phyloP scores from a whole-genome alignment of 2,113 vertebrate genomes.

The Hippocampus barbouri region DNA sequence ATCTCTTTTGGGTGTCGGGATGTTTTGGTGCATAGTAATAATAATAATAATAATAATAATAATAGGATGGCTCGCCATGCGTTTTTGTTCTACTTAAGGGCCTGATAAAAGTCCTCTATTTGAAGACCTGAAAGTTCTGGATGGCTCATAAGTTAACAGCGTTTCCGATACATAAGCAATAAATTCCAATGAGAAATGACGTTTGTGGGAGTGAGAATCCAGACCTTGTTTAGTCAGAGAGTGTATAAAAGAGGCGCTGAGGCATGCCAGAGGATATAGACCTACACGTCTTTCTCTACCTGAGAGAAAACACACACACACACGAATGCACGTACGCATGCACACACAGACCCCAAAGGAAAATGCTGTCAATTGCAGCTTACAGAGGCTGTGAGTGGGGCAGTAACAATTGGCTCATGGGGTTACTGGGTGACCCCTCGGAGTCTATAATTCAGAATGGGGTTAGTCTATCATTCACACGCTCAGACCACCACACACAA shows the following conservation, averaged over 20 bases:
- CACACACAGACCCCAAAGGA: conserved; percentile 52
- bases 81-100: too few species aligned
- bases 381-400: conserved; percentile 84
- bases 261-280: conserved; percentile 83
- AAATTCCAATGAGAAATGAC: conserved; percentile 77
- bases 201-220: conserved; percentile 81
- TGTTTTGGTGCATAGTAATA: too few species aligned
- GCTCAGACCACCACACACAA: conserved; percentile 54
- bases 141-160: too few species aligned
- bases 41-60: too few species aligned
- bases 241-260: conserved; percentile 91
- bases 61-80: too few species aligned
- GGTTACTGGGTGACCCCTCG: conserved; percentile 79
- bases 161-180: too few species aligned
- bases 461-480: conserved; percentile 79
- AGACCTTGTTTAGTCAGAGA: conserved; percentile 51
- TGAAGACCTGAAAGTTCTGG: too few species aligned
- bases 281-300: conserved; percentile 90
- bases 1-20: too few species aligned
- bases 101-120: too few species aligned
- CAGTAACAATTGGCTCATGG: conserved; percentile 78
- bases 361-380: conserved; percentile 82
- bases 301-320: conserved; percentile 83
- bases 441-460: conserved; percentile 97
- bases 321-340: conserved; percentile 72